Evolutionary conservation across 2,888 invertebrate genomes (phyloP).

Genomic region (Gryllus longicercus): DNA sequence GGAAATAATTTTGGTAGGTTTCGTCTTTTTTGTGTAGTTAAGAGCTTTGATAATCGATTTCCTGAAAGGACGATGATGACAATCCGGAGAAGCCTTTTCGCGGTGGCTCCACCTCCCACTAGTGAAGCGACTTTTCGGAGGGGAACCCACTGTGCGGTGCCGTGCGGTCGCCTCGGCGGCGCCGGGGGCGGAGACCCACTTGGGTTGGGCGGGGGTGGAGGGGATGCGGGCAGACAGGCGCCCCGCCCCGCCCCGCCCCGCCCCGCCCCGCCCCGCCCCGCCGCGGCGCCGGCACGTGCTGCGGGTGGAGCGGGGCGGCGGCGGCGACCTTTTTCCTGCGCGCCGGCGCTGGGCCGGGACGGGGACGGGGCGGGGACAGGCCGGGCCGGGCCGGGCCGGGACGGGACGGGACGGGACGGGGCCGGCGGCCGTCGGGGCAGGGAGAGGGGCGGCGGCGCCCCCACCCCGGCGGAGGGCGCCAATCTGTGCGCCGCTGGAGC

Average conservation of each 20-base stretch:
- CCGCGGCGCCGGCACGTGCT: background rate
- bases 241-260: background rate
- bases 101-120: too few relatives aligned
- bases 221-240: background rate
- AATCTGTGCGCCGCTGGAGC: slow-evolving; percentile 11
- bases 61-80: too few relatives aligned
- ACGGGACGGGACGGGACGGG: background rate
- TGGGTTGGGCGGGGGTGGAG: background rate
- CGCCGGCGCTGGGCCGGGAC: background rate
- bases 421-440: slow-evolving; percentile 20
- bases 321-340: background rate
- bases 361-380: slow-evolving; percentile 18
- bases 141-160: too few relatives aligned
- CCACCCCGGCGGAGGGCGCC: slow-evolving; percentile 23
- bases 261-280: too few relatives aligned
- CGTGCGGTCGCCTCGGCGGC: background rate
- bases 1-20: too few relatives aligned
- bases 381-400: background rate
- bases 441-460: slow-evolving; percentile 23
- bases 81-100: too few relatives aligned
- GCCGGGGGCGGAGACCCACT: background rate
- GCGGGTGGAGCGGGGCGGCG: background rate
- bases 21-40: too few relatives aligned
- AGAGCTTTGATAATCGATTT: too few relatives aligned
- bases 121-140: too few relatives aligned